Percentiles rank a stretch among this genome's conserved stretches.
phyloP scores from a whole-genome alignment of 1,140 invertebrate species.

The Patella vulgata region DNA sequence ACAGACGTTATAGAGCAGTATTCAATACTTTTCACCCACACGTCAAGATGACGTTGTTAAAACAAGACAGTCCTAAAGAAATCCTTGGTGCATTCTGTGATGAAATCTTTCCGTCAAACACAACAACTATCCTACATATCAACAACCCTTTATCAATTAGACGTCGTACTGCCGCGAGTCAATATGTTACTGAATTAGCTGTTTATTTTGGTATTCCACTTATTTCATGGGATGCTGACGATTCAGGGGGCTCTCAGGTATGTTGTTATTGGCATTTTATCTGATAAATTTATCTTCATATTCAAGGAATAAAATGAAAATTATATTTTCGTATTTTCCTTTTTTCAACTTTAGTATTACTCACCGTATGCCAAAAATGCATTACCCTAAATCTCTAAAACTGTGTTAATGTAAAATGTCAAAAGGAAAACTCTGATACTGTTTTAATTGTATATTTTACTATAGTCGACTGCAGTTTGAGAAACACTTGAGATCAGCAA shows the following conservation, averaged over 20 bases:
- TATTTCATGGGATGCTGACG: slow-evolving; percentile 40
- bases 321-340: too few relatives aligned
- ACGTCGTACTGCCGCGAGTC: slow-evolving; percentile 18
- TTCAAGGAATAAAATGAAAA: too few relatives aligned
- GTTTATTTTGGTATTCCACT: slow-evolving; percentile 31
- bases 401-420: too few relatives aligned
- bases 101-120: slow-evolving; percentile 26
- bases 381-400: too few relatives aligned
- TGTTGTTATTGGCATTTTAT: slow-evolving; percentile 9
- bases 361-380: too few relatives aligned
- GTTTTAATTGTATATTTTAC: too few relatives aligned
- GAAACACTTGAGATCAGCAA: too few relatives aligned
- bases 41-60: slow-evolving; percentile 18
- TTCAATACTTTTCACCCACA: slow-evolving; percentile 3
- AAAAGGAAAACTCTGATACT: too few relatives aligned
- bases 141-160: slow-evolving; percentile 30
- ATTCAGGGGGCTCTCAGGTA: slow-evolving; percentile 22
- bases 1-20: not conserved
- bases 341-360: too few relatives aligned
- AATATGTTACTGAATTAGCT: slow-evolving; percentile 32
- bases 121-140: slow-evolving; percentile 32
- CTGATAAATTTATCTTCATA: too few relatives aligned
- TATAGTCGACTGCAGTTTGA: too few relatives aligned
- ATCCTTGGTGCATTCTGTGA: slow-evolving; percentile 35
- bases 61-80: slow-evolving; percentile 25